Conservation (phyloP, 2,888 invertebrate species). For the Drosophila prolongata region DNA sequence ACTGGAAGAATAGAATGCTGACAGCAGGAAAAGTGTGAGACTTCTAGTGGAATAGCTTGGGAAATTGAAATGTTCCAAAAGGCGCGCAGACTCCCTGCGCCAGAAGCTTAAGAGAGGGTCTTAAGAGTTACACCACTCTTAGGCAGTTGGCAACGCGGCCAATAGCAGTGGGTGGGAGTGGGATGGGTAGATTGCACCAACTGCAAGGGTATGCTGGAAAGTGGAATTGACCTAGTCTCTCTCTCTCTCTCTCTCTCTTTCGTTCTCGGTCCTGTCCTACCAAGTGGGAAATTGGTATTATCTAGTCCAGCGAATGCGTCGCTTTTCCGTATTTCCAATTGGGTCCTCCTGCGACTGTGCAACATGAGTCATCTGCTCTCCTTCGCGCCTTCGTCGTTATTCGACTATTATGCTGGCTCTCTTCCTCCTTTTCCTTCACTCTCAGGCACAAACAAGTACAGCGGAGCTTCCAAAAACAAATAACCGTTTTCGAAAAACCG, state of each 20-base stretch:
- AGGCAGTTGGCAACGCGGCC: slow-evolving; percentile 28
- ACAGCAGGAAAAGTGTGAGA: slow-evolving; percentile 53
- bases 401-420: slow-evolving; percentile 42
- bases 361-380: slow-evolving; percentile 64
- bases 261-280: slow-evolving; percentile 18
- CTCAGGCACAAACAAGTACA: slow-evolving; percentile 7
- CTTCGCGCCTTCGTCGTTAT: slow-evolving; percentile 43
- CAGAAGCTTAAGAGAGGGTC: slow-evolving; percentile 17
- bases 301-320: not conserved
- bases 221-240: slow-evolving; percentile 38
- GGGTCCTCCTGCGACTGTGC: slow-evolving; percentile 53
- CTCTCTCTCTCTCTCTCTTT: too few species aligned
- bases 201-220: slow-evolving; percentile 46
- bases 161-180: not conserved
- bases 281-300: slow-evolving; percentile 21
- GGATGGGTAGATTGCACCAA: slow-evolving; percentile 23
- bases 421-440: slow-evolving; percentile 24
- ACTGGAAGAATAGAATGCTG: slow-evolving; percentile 49
- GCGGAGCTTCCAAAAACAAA: not conserved
- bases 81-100: slow-evolving; percentile 33
- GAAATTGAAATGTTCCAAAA: slow-evolving; percentile 23
- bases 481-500: too few species aligned
- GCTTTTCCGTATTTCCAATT: slow-evolving; percentile 37
- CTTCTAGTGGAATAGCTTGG: slow-evolving; percentile 9
- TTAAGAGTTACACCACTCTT: not conserved